A percentile compares a stretch with the other conserved stretches of the same genome.
Evolutionary conservation across 1,140 invertebrate species (phyloP).

Genomic region (Mylabris phalerata): DNA sequence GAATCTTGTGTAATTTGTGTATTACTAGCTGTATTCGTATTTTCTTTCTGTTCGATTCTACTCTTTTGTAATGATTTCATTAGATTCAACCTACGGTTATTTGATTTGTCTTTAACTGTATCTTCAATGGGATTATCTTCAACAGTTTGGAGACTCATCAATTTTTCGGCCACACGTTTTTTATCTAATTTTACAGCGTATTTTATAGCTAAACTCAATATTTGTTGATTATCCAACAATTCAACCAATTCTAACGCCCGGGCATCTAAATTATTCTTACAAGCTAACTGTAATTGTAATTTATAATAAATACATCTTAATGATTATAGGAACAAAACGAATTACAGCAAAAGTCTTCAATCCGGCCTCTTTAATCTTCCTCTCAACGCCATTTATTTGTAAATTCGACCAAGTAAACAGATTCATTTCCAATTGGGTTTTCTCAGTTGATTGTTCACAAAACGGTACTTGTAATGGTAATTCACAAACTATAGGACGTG

Average conservation of each 20-base stretch:
- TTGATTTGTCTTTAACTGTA: too few relatives aligned
- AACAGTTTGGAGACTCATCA: constrained; percentile 37
- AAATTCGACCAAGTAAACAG: constrained; percentile 58
- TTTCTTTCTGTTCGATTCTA: background rate
- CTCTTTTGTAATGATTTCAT: background rate
- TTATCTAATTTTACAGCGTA: constrained; percentile 74
- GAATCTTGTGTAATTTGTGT: background rate
- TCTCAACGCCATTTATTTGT: constrained; percentile 53
- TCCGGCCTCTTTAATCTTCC: constrained; percentile 65
- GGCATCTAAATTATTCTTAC: constrained; percentile 73
- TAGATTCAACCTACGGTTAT: background rate
- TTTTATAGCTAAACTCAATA: constrained; percentile 77
- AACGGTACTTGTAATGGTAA: constrained; percentile 65
- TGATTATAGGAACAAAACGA: constrained; percentile 21
- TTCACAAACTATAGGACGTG: constrained; percentile 73
- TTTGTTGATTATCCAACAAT: constrained; percentile 66
- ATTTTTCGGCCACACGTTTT: constrained; percentile 68
- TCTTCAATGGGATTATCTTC: background rate
- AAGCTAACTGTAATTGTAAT: constrained; percentile 60
- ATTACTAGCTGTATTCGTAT: background rate
- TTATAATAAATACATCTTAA: constrained; percentile 4
- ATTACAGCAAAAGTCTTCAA: constrained; percentile 85
- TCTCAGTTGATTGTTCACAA: constrained; percentile 76
- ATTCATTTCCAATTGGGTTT: constrained; percentile 71
- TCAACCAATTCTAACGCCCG: constrained; percentile 82